These are phyloP conservation scores for Trachythela sp. DNA, from an alignment of 64 coral and sea anemone genomes.

Conservation along the genomic window DNA sequence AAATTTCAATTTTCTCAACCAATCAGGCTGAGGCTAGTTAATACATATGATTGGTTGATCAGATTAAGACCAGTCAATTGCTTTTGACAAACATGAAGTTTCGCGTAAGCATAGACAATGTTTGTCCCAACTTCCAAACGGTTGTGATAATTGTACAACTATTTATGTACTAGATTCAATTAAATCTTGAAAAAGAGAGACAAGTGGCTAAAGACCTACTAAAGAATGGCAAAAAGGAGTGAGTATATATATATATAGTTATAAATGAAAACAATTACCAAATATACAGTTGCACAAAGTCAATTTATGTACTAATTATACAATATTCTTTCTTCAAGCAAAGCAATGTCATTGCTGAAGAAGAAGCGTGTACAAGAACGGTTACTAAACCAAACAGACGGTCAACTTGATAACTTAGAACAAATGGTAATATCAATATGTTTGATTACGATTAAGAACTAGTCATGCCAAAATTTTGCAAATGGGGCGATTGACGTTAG, in stretches of 20 bases:
- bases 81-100: too few species aligned
- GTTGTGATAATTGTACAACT: too few species aligned
- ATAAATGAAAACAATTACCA: not conserved
- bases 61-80: too few species aligned
- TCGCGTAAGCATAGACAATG: too few species aligned
- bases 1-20: too few species aligned
- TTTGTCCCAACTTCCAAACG: not conserved
- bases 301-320: not conserved
- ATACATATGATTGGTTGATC: too few species aligned
- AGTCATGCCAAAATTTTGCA: too few species aligned
- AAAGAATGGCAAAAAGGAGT: constrained; percentile 90
- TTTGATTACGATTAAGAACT: too few species aligned
- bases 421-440: constrained; percentile 74
- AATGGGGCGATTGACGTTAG: too few species aligned
- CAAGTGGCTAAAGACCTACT: constrained; percentile 86
- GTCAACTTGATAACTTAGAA: constrained; percentile 87
- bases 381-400: constrained; percentile 82
- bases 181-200: constrained; percentile 95
- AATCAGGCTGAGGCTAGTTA: too few species aligned
- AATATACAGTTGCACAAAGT: not conserved
- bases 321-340: constrained; percentile 28
- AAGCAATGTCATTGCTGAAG: constrained; percentile 86
- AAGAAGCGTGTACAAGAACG: constrained; percentile 94
- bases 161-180: constrained; percentile 57
- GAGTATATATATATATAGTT: constrained; percentile 1